Conservation (phyloP, 2,888 invertebrate species). For the Thymelicus sylvestris region DNA sequence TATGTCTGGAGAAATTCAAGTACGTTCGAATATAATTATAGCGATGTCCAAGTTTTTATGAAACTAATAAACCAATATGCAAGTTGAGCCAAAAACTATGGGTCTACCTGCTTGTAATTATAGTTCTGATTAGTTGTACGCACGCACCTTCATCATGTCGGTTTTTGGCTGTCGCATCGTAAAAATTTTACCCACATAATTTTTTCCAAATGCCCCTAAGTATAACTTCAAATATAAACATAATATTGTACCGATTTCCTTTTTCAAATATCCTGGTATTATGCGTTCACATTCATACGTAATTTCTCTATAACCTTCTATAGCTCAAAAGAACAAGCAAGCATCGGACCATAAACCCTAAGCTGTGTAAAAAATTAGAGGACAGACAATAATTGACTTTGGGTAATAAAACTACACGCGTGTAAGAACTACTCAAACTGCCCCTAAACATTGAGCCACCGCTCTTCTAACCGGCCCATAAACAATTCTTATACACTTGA, state of each 20-base stretch:
- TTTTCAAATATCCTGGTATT: too few species aligned
- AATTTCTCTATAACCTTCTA: too few species aligned
- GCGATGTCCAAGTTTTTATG: conserved; percentile 13
- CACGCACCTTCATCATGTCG: too few species aligned
- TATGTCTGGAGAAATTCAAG: conserved; percentile 9
- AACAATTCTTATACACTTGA: conserved; percentile 40
- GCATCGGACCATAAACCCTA: conserved; percentile 27
- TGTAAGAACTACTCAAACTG: conserved; percentile 41
- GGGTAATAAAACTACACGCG: conserved; percentile 46
- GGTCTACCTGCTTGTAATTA: too few species aligned
- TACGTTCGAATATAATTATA: conserved; percentile 9
- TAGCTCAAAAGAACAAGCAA: conserved; percentile 38
- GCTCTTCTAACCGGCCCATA: conserved; percentile 40
- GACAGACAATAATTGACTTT: conserved; percentile 45
- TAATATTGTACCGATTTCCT: too few species aligned
- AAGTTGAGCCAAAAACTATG: too few species aligned
- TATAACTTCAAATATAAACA: too few species aligned
- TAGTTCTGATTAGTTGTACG: too few species aligned
- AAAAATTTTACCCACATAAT: too few species aligned
- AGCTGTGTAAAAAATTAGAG: conserved; percentile 35
- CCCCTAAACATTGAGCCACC: conserved; percentile 41
- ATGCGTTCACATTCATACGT: too few species aligned
- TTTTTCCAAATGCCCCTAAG: too few species aligned
- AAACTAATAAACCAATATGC: not conserved
- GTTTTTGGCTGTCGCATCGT: too few species aligned